phyloP scores from a whole-genome alignment of 2,113 vertebrate species.

The Rissa tridactyla region DNA sequence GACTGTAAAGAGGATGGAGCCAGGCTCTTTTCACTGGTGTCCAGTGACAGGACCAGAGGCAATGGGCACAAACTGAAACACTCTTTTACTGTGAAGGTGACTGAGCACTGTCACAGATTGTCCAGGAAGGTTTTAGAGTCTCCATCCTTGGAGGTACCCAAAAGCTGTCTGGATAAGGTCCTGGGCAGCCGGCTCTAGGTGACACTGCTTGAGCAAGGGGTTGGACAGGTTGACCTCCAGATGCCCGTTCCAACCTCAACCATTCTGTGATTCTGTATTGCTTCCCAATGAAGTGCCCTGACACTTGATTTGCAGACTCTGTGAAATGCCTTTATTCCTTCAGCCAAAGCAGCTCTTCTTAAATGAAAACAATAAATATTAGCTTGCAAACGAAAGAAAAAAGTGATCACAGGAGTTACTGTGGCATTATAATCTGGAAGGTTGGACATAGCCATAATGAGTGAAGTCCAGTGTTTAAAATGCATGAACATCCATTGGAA shows the following conservation, averaged over 20 bases:
- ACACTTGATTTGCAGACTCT: background rate
- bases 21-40: too few species aligned
- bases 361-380: background rate
- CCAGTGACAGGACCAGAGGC: background rate
- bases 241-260: background rate
- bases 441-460: background rate
- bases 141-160: background rate
- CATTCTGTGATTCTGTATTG: background rate
- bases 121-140: background rate
- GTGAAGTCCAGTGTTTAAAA: background rate
- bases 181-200: background rate
- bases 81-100: background rate
- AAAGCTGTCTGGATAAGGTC: background rate
- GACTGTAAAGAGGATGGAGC: background rate
- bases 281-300: background rate
- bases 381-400: background rate
- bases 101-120: background rate
- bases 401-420: background rate
- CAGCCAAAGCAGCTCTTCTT: background rate
- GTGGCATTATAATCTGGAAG: background rate
- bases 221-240: too few species aligned
- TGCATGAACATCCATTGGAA: background rate
- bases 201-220: background rate
- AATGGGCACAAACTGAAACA: background rate
- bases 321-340: background rate